Evolutionary conservation across 2,797 vertebrate genomes (phyloP).

Genomic region (Galaxias olidus): DNA sequence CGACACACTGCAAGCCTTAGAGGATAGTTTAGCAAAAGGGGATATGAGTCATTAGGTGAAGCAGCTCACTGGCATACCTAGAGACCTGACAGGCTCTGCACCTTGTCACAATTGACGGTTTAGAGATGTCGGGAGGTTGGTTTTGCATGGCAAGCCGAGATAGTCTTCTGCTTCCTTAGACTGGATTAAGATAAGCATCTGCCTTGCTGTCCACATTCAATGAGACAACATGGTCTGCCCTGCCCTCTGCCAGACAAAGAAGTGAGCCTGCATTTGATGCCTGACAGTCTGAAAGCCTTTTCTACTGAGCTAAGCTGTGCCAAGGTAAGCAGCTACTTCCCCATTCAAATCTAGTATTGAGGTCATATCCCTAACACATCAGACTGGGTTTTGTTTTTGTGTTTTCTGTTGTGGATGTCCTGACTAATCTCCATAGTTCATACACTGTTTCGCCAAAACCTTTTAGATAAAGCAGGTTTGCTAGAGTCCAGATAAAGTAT

Average conservation of each 20-base stretch:
- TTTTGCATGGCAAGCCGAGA: constrained; percentile 57
- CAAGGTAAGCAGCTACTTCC: too few relatives aligned
- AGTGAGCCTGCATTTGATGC: neutral
- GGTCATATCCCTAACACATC: too few relatives aligned
- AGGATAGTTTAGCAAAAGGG: neutral
- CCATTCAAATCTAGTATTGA: too few relatives aligned
- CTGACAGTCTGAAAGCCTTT: neutral
- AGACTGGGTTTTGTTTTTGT: too few relatives aligned
- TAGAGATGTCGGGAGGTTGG: constrained; percentile 59
- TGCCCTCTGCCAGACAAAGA: neutral
- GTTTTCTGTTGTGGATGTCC: too few relatives aligned
- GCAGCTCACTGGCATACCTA: constrained; percentile 49
- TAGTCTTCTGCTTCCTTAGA: constrained; percentile 59
- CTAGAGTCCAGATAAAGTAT: too few relatives aligned
- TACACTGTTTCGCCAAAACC: too few relatives aligned
- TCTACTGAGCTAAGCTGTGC: too few relatives aligned
- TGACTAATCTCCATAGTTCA: too few relatives aligned
- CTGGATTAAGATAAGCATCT: constrained; percentile 68
- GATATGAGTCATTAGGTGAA: constrained; percentile 32
- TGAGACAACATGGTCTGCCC: constrained; percentile 17
- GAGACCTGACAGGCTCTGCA: constrained; percentile 29
- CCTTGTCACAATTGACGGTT: constrained; percentile 58
- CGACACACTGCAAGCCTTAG: neutral
- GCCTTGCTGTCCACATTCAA: constrained; percentile 59
- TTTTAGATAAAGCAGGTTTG: too few relatives aligned